phyloP scores from a whole-genome alignment of 92 coral and sea anemone genomes.

The Parazoanthus atlanticus region DNA sequence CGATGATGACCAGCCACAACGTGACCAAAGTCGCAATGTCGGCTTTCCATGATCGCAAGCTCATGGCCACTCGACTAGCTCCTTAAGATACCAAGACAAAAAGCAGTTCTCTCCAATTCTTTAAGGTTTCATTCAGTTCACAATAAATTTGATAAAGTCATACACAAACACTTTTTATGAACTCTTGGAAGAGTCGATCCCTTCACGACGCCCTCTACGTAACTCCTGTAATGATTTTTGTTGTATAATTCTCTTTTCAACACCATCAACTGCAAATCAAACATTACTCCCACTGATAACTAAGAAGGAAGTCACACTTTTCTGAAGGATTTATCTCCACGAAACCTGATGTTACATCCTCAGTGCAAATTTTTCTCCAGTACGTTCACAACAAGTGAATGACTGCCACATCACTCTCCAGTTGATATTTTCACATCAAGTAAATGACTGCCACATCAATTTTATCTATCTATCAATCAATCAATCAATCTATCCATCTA shows the following conservation, averaged over 20 bases:
- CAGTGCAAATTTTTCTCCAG: background rate
- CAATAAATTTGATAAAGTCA: background rate
- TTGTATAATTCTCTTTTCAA: background rate
- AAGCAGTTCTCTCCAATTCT: background rate
- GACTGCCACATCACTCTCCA: conserved; percentile 25
- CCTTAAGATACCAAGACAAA: background rate
- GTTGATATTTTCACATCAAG: background rate
- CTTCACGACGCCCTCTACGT: no score
- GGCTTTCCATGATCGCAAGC: conserved; percentile 77
- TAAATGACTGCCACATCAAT: conserved; percentile 32
- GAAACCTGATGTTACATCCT: background rate
- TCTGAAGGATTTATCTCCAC: background rate
- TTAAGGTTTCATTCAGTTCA: background rate
- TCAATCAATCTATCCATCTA: no score
- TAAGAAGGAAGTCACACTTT: background rate
- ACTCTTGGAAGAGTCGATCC: background rate
- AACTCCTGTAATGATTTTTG: no score
- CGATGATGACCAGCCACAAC: conserved; percentile 74
- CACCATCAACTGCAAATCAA: background rate
- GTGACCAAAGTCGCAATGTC: conserved; percentile 63
- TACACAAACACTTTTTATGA: background rate
- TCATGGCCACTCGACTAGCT: conserved; percentile 32
- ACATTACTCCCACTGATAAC: background rate
- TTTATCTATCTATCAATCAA: no score
- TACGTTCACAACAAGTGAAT: background rate